These are phyloP conservation scores for Artibeus jamaicensis DNA, from an alignment of 2,797 vertebrate genomes.

Conservation along the genomic window DNA sequence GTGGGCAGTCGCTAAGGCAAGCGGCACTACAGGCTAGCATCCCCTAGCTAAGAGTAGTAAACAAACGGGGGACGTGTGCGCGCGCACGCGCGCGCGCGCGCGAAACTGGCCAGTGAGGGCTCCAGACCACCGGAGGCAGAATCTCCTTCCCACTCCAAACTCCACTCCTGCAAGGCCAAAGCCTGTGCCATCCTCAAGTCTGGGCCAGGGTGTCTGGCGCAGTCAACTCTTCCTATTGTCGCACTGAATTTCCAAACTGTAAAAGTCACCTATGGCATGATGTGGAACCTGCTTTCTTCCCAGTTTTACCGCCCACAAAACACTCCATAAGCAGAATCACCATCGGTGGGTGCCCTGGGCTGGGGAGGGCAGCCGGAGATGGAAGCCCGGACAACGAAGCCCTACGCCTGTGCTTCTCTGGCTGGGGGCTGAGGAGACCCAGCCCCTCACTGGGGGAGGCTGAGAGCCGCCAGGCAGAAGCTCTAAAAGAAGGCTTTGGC, in stretches of 20 bases:
- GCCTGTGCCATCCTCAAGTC: background rate
- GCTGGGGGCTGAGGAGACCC: background rate
- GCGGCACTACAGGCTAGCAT: background rate
- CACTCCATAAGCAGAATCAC: background rate
- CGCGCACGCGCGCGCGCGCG: too few species aligned
- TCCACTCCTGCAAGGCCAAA: background rate
- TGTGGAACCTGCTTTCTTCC: background rate
- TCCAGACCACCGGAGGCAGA: background rate
- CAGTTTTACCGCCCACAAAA: background rate
- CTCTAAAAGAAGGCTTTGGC: background rate
- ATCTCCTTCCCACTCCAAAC: background rate
- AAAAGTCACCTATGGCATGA: background rate
- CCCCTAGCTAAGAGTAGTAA: background rate
- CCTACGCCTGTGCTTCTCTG: background rate
- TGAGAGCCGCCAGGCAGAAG: background rate
- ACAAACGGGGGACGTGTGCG: background rate
- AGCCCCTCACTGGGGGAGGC: background rate
- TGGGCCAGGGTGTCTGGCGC: background rate
- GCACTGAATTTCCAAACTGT: constrained; percentile 4
- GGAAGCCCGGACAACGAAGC: fast-evolving
- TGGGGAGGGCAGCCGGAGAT: background rate
- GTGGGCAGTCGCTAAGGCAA: background rate
- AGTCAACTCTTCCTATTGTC: background rate
- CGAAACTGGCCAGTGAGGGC: background rate
- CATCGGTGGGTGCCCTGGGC: background rate